These are phyloP conservation scores for Parapristionchus giblindavisi DNA, from an alignment of 2,888 invertebrate species.

Conservation along the genomic window DNA sequence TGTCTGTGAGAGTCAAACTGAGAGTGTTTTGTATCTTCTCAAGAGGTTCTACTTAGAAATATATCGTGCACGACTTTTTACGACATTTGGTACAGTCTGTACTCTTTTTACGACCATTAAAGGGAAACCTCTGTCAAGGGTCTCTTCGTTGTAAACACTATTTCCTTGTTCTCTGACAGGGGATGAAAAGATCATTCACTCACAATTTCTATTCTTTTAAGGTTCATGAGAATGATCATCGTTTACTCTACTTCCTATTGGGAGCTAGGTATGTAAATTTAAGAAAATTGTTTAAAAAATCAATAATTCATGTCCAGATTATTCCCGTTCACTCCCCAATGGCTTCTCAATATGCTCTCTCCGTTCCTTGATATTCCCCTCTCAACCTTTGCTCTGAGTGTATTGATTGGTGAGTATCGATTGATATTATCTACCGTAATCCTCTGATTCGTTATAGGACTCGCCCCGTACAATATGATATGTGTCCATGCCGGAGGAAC, in stretches of 20 bases:
- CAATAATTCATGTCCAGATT: constrained; percentile 70
- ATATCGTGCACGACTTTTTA: no score
- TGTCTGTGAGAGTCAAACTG: no score
- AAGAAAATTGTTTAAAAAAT: constrained; percentile 63
- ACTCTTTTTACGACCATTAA: no score
- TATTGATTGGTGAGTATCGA: constrained; percentile 73
- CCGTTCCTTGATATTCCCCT: constrained; percentile 75
- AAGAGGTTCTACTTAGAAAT: no score
- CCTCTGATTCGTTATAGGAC: constrained; percentile 71
- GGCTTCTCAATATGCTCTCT: constrained; percentile 75
- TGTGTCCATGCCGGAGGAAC: constrained; percentile 75
- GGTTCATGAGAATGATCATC: constrained; percentile 39
- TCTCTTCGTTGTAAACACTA: no score
- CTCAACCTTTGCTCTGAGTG: constrained; percentile 73
- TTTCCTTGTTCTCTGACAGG: no score
- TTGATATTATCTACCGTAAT: neutral
- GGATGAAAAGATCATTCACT: no score
- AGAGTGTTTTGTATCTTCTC: no score
- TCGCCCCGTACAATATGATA: constrained; percentile 76
- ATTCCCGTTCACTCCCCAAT: constrained; percentile 76
- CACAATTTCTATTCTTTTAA: no score
- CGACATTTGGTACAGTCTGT: no score
- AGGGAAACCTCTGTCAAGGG: no score
- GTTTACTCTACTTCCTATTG: constrained; percentile 48
- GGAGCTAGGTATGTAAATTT: constrained; percentile 43